Evolutionary conservation across 2,888 invertebrate genomes (phyloP).

Genomic region (Allygus modestus): DNA sequence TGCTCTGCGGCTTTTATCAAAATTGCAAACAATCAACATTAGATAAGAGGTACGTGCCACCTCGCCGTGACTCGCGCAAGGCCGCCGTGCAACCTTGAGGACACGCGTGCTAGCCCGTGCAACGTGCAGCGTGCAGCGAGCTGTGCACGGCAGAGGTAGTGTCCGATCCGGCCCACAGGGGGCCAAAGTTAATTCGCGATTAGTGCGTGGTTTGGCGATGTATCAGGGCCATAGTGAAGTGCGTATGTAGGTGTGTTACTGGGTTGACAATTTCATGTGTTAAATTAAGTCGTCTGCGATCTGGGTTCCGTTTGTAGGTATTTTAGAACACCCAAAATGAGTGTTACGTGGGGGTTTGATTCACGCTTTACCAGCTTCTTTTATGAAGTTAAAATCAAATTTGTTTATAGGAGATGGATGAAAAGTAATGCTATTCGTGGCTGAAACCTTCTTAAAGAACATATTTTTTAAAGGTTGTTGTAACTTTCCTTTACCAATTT

Average conservation of each 20-base stretch:
- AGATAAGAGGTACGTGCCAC: conserved; percentile 47
- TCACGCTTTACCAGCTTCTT: no score
- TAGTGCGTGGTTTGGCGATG: not conserved
- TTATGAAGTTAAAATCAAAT: no score
- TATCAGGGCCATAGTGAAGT: not conserved
- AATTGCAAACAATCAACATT: conserved; percentile 47
- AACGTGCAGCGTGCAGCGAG: not conserved
- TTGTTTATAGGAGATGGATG: no score
- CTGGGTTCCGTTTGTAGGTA: no score
- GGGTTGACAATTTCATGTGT: not conserved
- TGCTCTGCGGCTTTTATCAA: conserved; percentile 31
- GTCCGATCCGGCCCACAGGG: not conserved
- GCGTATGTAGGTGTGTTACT: not conserved
- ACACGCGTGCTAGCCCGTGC: conserved; percentile 36
- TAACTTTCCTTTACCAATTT: no score
- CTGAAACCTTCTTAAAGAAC: no score
- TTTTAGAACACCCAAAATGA: no score
- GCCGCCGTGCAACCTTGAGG: conserved; percentile 2
- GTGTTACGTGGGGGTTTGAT: no score
- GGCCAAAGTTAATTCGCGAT: not conserved
- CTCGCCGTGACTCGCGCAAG: conserved; percentile 52
- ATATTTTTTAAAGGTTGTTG: no score
- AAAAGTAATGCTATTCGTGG: no score
- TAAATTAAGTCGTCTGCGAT: no score
- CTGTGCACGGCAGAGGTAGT: not conserved